Percentiles rank a stretch among this genome's conserved stretches.
Conservation (phyloP, 2,888 invertebrate species). For the Cheilosia vulpina region DNA sequence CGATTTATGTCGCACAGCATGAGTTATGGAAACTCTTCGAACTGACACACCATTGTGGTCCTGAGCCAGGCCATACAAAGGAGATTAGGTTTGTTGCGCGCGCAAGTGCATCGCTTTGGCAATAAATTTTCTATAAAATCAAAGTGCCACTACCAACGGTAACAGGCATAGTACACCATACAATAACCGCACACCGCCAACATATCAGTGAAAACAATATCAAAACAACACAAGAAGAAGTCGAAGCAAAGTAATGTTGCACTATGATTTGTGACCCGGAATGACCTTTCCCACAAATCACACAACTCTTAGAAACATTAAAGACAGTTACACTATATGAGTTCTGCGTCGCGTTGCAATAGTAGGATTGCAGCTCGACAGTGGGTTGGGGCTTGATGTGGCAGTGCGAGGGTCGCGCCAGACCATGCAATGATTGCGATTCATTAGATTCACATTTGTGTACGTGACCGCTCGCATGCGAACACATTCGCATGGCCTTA, state of each 20-base stretch:
- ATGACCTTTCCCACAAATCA: conserved; percentile 75
- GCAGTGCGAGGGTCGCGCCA: conserved; percentile 46
- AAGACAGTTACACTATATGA: conserved; percentile 74
- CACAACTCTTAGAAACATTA: conserved; percentile 74
- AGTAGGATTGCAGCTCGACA: background rate
- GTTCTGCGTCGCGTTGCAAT: conserved; percentile 35
- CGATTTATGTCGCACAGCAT: conserved; percentile 77
- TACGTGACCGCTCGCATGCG: conserved; percentile 69
- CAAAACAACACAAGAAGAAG: conserved; percentile 46
- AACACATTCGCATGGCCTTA: conserved; percentile 49
- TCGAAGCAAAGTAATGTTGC: conserved; percentile 27
- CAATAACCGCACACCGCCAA: conserved; percentile 51
- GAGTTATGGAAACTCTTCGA: conserved; percentile 74
- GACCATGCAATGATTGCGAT: conserved; percentile 73
- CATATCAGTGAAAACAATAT: conserved; percentile 71
- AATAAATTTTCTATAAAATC: conserved; percentile 70
- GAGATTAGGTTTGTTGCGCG: conserved; percentile 34
- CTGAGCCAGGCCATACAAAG: background rate
- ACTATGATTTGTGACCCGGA: conserved; percentile 70
- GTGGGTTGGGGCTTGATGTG: conserved; percentile 27
- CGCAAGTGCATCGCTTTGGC: conserved; percentile 69
- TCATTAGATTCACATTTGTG: conserved; percentile 75
- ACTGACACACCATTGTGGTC: conserved; percentile 54
- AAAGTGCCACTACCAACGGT: conserved; percentile 69
- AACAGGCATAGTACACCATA: conserved; percentile 43